phyloP scores from a whole-genome alignment of 1,140 invertebrate species.

The Solen grandis region DNA sequence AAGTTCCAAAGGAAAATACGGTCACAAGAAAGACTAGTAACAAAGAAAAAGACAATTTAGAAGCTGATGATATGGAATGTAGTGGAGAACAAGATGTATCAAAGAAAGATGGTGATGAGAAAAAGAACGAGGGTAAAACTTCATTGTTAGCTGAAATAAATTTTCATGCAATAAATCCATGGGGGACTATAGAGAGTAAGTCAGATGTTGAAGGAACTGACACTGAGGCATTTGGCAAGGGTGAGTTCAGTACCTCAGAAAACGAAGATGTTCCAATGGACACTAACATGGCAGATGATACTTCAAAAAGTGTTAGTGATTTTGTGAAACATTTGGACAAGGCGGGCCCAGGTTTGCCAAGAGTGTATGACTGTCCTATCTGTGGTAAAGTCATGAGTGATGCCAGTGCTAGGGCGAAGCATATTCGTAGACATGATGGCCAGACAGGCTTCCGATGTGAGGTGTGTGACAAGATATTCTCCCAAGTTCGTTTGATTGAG shows the following conservation, averaged over 20 bases:
- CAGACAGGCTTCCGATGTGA: conserved; percentile 38
- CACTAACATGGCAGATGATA: not conserved
- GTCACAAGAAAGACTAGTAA: not conserved
- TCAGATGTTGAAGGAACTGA: conserved; percentile 15
- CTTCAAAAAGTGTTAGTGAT: not conserved
- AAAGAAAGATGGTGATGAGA: not conserved
- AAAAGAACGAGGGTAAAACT: conserved; percentile 12
- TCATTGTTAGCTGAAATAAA: conserved; percentile 39
- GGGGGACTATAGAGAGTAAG: too few species aligned
- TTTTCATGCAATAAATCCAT: conserved; percentile 52
- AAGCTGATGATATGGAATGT: not conserved
- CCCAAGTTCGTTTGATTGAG: conserved; percentile 41
- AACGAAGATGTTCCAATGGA: not conserved
- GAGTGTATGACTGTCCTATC: conserved; percentile 49
- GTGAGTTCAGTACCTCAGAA: not conserved
- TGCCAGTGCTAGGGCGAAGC: conserved; percentile 52
- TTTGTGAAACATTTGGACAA: too few species aligned
- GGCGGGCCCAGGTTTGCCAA: not conserved
- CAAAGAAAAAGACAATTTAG: not conserved
- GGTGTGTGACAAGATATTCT: conserved; percentile 45
- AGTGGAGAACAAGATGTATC: not conserved
- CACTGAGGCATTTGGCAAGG: conserved; percentile 22
- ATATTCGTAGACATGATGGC: conserved; percentile 47
- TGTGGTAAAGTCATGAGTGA: conserved; percentile 50
- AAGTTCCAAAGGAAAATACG: not conserved